Base-by-base conservation (phyloP, 2,888 invertebrate genomes). In the Chelonus formosanus region DNA sequence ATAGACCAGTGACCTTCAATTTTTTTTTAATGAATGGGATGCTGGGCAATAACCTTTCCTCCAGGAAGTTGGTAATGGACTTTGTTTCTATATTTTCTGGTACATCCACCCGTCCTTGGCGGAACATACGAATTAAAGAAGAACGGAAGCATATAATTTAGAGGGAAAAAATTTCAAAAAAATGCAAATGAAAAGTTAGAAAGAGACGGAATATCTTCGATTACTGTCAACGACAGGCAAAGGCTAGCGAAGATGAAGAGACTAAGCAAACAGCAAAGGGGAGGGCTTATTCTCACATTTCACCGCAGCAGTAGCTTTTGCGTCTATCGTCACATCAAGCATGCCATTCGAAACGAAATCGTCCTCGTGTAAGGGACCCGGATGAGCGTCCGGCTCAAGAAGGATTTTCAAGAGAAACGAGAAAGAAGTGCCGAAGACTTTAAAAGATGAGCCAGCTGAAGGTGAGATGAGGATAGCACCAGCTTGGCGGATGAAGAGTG, bases 311-410 rank as follows among this genome's bases (percentile, higher is more conserved):
- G 73, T 56, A 73, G 72, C 48, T 73, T 70, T 65, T 72, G 74
- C 60, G 71, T 76, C 63, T 75, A 73, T 70, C 73, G 74, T 55
- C 72, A 78, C 71, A 73, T 78, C 66, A 75, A 74, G 67, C 74
- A 76, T 71, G 76, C 72, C 62, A 78, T 77, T 67, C 71, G 67
- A 70, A 73, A 74, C 64, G 71, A 77, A 71, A 78, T 75, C 67
- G 75, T 75, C 61, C 74, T 76, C 61, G 71, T 78, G 71, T 78
- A 73, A 74, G 70, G 65, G 70, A 67, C 65, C 70, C 67, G 69
- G 70, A 69, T 72, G 69, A 71, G 65, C 67, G 62, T 67, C 67
- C 62, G 65, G 69, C 66, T 65, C 67, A 68, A 67, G 61, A 67
- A 69, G 70, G 70, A 72, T 70, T 70, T 69, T 50, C 66, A 58